Evolutionary conservation across 2,888 invertebrate genomes (phyloP), one percentile per base, ranked within the genome.

Genomic region (Cheilosia impressa): DNA sequence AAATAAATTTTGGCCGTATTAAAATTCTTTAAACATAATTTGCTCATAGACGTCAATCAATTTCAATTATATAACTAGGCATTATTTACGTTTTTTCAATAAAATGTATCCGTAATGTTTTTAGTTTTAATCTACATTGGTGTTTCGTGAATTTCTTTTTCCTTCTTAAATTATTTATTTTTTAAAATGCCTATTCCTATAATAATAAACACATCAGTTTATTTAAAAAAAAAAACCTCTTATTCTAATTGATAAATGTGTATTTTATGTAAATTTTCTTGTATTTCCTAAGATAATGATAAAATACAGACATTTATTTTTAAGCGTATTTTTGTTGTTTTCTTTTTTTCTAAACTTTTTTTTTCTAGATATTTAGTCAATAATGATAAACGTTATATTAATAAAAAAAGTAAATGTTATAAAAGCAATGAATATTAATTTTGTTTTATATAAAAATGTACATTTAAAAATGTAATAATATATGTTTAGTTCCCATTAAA

Each of bases 351-450:
- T 24, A 6, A 13, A 27, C 13, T 4, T 52, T 53, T 58, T 58
- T 55, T 58, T 77, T 57, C 80, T 66, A 88, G 90, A 90, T 88
- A 88, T 89, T 88, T 87, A 78, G 68, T 81, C 77, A 87, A 77
- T 78, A 62, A 73, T 82, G 82, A 87, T 68, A 80, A 81, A 87
- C 58, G 53, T 87, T 78, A 45, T 76, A 87, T 66, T 62, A 57
- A 60, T 89, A 89, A 88, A 90, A 90, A 90, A 89, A 90, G 89
- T 89, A 90, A 90, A 90, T 90, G 88, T 90, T 89, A 71, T 90
- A 89, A 89, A 90, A 90, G 89, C 89, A 90, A 88, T 88, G 87
- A 88, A 89, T 87, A 88, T 88, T 88, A 50, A 47, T 60, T 71
- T 73, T 62, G 80, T 79, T 77, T 57, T 65, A 73, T 82, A 87